phyloP scores from a whole-genome alignment of 2,888 invertebrate species.

The Trachelus stipa region DNA sequence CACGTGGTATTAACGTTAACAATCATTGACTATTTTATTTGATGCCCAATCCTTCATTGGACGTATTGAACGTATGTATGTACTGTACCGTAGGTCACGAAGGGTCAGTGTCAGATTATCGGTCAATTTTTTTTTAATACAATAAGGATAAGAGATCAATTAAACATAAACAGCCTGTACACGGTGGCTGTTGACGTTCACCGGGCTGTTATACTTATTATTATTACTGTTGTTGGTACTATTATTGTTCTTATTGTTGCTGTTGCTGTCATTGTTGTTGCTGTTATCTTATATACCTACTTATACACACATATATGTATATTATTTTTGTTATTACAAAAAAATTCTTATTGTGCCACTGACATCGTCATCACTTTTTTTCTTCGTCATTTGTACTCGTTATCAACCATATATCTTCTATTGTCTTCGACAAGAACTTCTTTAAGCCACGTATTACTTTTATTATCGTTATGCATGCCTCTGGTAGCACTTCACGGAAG shows the following conservation, averaged over 20 bases:
- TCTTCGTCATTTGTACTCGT: background rate
- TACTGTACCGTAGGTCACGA: background rate
- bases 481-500: conserved; percentile 40
- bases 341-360: background rate
- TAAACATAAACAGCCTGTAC: background rate
- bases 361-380: background rate
- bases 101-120: background rate
- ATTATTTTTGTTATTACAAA: background rate
- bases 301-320: conserved; percentile 10
- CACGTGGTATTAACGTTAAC: background rate
- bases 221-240: background rate
- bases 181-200: background rate
- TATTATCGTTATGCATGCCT: conserved; percentile 43
- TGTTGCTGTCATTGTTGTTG: conserved; percentile 35
- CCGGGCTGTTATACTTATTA: background rate
- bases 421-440: background rate
- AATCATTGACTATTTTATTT: background rate
- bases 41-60: background rate
- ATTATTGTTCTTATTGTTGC: conserved; percentile 52
- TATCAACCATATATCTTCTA: background rate
- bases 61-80: background rate
- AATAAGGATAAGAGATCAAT: background rate
- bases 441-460: conserved; percentile 27
- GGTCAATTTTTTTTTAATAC: background rate
- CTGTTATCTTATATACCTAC: conserved; percentile 17